Base-by-base conservation (phyloP, 2,888 invertebrate species). In the Carterocephalus palaemon region DNA sequence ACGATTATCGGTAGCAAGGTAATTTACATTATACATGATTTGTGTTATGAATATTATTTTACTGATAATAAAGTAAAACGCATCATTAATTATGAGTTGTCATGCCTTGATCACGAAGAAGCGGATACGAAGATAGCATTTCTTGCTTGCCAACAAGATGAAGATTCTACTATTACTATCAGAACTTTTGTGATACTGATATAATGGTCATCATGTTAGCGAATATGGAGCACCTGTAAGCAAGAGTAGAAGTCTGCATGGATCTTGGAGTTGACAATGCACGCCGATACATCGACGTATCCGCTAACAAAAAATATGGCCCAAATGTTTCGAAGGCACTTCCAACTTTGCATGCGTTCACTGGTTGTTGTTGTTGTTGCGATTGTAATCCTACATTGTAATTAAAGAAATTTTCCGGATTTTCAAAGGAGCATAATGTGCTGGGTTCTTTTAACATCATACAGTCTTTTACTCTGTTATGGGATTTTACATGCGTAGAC, bases 131-230 rank as follows among this genome's bases (percentile, higher is more conserved):
- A n/a, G n/a, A n/a, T n/a, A n/a, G n/a, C n/a, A n/a, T n/a, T n/a
- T n/a, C n/a, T n/a, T n/a, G n/a, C n/a, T n/a, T n/a, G n/a, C n/a
- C n/a, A n/a, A n/a, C n/a, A n/a, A n/a, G n/a, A n/a, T n/a, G n/a
- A n/a, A n/a, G n/a, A n/a, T n/a, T n/a, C n/a, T n/a, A n/a, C n/a
- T 0, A 54, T 57, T 46, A 53, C 57, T 13, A 50, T 52, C 15
- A 56, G 49, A 12, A 48, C 36, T 2, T 57, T 28, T n/a, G n/a
- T 33, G 42, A 26, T 48, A 51, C 59, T 9, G 62, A 62, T 52
- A 54, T 64, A 34, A 19, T 52, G 22, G 40, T 56, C 2, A 59
- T 62, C 26, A 48, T 61, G 47, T 41, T 62, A 4, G 59, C 43
- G 1, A 53, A 57, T 48, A 46, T 56, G 39, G 41, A 4, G 4